Percentiles rank a stretch among this genome's conserved stretches.
phyloP scores from a whole-genome alignment of 2,113 vertebrate genomes.

The Eudyptes chrysolophus region DNA sequence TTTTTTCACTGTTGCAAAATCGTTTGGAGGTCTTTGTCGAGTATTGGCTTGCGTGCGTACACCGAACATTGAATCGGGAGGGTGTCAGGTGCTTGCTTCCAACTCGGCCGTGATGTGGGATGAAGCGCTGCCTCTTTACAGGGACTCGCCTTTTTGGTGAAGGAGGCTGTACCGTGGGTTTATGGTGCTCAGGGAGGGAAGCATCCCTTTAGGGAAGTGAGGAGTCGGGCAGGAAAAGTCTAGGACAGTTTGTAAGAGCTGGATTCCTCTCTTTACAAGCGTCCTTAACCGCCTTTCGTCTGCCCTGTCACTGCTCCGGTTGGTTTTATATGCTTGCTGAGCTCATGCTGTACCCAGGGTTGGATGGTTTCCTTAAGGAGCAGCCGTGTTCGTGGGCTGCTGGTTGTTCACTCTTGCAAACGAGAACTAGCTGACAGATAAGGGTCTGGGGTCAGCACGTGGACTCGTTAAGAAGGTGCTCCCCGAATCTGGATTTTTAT shows the following conservation, averaged over 20 bases:
- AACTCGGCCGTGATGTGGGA: fast-evolving
- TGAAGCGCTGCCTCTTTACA: not conserved
- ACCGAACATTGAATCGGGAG: fast-evolving
- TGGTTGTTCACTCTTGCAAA: not conserved
- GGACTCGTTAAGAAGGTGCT: not conserved
- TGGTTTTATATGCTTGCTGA: not conserved
- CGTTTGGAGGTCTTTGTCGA: not conserved
- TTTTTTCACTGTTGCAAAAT: not conserved
- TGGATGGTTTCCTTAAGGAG: not conserved
- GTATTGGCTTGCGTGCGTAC: fast-evolving
- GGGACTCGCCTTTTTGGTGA: not conserved
- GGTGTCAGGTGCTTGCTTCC: not conserved
- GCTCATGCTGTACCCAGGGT: not conserved
- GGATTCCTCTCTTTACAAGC: not conserved
- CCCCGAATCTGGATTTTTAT: not conserved
- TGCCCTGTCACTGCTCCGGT: not conserved
- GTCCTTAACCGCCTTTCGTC: fast-evolving
- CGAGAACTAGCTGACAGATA: fast-evolving
- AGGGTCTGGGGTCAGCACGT: not conserved
- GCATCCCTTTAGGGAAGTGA: not conserved
- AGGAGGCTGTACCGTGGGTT: not conserved
- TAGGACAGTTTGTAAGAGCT: not conserved
- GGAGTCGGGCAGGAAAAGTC: not conserved
- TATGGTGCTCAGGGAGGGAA: too few relatives aligned
- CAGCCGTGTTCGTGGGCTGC: fast-evolving